These are phyloP conservation scores for Neosalanx taihuensis DNA, from an alignment of 2,797 vertebrate genomes.

Conservation along the genomic window DNA sequence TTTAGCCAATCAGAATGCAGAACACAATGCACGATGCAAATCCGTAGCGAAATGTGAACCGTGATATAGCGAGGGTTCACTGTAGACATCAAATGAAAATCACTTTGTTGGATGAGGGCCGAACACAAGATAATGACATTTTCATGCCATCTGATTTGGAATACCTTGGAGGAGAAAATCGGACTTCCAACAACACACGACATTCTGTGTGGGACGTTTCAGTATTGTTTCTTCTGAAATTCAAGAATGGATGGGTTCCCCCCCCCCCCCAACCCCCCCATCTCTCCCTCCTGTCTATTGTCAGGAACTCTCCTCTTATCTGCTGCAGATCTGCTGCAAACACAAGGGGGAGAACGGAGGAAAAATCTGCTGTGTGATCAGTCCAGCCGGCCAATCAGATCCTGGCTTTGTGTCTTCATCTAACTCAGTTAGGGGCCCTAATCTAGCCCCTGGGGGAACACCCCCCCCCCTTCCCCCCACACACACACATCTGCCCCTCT, in stretches of 20 bases:
- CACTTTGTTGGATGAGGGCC: too few relatives aligned
- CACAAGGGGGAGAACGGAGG: conserved; percentile 45
- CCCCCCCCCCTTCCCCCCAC: conserved; percentile 1
- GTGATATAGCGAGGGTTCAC: too few relatives aligned
- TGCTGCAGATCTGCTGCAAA: conserved; percentile 60
- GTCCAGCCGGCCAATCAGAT: conserved; percentile 60
- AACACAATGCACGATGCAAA: too few relatives aligned
- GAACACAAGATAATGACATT: too few relatives aligned
- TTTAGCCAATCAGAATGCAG: too few relatives aligned
- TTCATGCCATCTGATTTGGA: too few relatives aligned
- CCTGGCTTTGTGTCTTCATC: conserved; percentile 53
- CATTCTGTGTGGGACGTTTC: neutral
- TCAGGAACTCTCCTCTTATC: conserved; percentile 68
- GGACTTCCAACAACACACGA: neutral
- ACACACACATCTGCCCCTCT: neutral
- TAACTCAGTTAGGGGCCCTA: conserved; percentile 74
- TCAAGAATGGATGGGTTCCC: conserved; percentile 54
- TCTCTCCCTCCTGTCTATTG: conserved; percentile 53
- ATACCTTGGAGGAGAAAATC: too few relatives aligned
- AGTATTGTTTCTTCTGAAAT: conserved; percentile 33
- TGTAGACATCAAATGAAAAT: too few relatives aligned
- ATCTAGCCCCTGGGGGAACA: conserved; percentile 69
- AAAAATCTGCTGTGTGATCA: conserved; percentile 48
- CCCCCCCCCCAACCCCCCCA: conserved; percentile 41
- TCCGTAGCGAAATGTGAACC: too few relatives aligned